phyloP scores from a whole-genome alignment of 2,113 vertebrate genomes.

The Dasypus novemcinctus region DNA sequence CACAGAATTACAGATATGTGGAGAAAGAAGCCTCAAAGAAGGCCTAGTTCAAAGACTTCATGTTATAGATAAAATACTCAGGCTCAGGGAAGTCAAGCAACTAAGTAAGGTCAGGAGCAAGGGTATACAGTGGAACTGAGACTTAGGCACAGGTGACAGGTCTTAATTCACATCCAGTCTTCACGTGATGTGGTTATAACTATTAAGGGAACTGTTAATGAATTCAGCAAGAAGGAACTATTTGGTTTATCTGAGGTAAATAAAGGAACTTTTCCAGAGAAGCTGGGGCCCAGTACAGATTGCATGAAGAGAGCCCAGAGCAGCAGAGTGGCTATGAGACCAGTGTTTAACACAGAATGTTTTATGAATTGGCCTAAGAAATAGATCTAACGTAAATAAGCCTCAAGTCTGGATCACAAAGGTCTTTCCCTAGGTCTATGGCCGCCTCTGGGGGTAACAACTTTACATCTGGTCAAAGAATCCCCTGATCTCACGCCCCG shows the following conservation, averaged over 20 bases:
- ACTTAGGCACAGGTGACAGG: background rate
- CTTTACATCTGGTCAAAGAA: background rate
- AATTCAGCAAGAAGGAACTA: background rate
- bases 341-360: background rate
- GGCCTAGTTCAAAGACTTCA: background rate
- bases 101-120: background rate
- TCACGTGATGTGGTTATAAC: background rate
- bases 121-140: background rate
- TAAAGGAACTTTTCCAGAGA: background rate
- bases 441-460: background rate
- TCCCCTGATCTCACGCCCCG: background rate
- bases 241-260: background rate
- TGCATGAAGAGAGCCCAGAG: background rate
- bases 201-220: background rate
- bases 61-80: background rate
- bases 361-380: background rate
- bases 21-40: background rate
- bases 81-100: background rate
- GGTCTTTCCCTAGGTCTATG: background rate
- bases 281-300: background rate
- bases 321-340: background rate
- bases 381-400: background rate
- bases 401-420: background rate
- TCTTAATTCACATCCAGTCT: background rate
- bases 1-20: background rate